These are phyloP conservation scores for Daphoenositta chrysoptera DNA, from an alignment of 2,113 vertebrate species.

Conservation along the genomic window DNA sequence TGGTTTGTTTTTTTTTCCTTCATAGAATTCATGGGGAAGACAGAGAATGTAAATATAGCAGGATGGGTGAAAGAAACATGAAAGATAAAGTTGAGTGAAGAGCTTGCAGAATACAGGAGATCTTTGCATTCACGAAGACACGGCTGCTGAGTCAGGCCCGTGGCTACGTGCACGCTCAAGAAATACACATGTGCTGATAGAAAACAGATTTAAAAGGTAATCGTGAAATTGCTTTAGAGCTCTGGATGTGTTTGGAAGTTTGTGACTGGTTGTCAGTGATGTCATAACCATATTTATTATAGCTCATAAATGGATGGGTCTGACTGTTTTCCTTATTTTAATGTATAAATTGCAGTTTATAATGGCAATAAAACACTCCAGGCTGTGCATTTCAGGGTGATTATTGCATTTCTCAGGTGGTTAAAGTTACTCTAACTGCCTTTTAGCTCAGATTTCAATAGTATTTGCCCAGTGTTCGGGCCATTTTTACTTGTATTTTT, in stretches of 20 bases:
- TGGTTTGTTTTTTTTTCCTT: neutral
- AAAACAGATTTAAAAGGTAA: conserved; percentile 67
- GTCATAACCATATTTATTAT: conserved; percentile 72
- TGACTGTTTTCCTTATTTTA: conserved; percentile 71
- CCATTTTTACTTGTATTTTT: conserved; percentile 62
- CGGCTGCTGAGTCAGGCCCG: neutral
- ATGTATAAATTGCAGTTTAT: conserved; percentile 68
- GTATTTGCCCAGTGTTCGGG: conserved; percentile 61
- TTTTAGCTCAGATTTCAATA: conserved; percentile 67
- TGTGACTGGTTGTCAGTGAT: conserved; percentile 68
- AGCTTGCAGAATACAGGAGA: neutral
- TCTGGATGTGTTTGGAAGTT: conserved; percentile 56
- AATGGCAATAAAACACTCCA: conserved; percentile 69
- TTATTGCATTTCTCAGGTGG: conserved; percentile 70
- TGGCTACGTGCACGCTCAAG: neutral
- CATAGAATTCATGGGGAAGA: rapidly evolving
- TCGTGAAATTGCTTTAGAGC: conserved; percentile 31
- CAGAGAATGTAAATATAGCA: neutral
- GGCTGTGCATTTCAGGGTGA: conserved; percentile 66
- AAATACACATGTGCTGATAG: conserved; percentile 41
- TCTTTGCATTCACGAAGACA: neutral
- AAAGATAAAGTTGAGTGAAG: neutral
- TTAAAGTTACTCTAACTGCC: conserved; percentile 71
- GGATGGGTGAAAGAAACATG: neutral
- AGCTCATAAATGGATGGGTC: conserved; percentile 67